A percentile compares a stretch with the other conserved stretches of the same genome.
Conservation (phyloP, 1,140 invertebrate species). For the Drosophila erecta region DNA sequence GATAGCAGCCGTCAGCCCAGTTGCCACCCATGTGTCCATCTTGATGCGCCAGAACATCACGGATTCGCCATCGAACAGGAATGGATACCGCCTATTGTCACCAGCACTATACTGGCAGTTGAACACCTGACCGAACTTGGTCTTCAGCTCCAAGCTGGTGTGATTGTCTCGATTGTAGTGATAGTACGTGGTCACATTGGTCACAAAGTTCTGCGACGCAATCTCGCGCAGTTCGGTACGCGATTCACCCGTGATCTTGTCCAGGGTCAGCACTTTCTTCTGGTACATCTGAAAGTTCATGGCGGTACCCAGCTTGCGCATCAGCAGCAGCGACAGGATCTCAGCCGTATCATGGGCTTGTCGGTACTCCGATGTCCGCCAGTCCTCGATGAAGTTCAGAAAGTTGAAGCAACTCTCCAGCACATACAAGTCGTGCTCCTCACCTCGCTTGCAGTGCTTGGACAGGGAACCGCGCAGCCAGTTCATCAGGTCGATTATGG, state of each 20-base stretch:
- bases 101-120: slow-evolving; percentile 79
- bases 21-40: slow-evolving; percentile 85
- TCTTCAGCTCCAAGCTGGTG: slow-evolving; percentile 75
- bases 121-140: slow-evolving; percentile 80
- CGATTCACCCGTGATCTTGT: slow-evolving; percentile 58
- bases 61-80: slow-evolving; percentile 78
- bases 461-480: slow-evolving; percentile 74
- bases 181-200: slow-evolving; percentile 78
- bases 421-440: slow-evolving; percentile 66
- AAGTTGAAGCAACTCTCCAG: slow-evolving; percentile 76
- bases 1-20: slow-evolving; percentile 85
- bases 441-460: slow-evolving; percentile 73
- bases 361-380: slow-evolving; percentile 66
- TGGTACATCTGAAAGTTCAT: slow-evolving; percentile 83
- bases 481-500: slow-evolving; percentile 68
- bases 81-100: slow-evolving; percentile 74
- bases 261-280: slow-evolving; percentile 57
- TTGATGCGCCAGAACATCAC: slow-evolving; percentile 84
- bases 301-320: slow-evolving; percentile 61
- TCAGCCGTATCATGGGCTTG: slow-evolving; percentile 52
- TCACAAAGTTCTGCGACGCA: slow-evolving; percentile 76
- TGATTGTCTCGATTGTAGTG: slow-evolving; percentile 79
- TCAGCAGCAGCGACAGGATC: slow-evolving; percentile 58
- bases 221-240: slow-evolving; percentile 72
- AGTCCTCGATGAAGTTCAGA: slow-evolving; percentile 78